Evolutionary conservation across 2,113 vertebrate genomes (phyloP).

Genomic region (Erpornis zantholeuca): DNA sequence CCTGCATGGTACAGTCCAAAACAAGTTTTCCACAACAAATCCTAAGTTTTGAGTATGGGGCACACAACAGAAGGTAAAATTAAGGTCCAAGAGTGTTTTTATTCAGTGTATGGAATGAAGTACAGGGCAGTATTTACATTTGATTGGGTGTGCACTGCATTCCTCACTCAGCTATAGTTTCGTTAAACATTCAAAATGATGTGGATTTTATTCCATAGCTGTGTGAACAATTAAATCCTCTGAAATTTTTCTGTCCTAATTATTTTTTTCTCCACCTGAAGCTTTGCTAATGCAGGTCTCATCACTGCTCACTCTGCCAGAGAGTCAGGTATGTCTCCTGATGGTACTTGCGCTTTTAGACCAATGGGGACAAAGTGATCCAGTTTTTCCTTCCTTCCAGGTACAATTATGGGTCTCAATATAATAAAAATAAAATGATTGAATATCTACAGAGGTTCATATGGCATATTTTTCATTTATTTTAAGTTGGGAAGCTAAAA

Average conservation of each 20-base stretch:
- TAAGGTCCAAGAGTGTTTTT: neutral
- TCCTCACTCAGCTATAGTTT: rapidly evolving
- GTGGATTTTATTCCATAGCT: neutral
- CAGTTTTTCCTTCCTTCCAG: constrained; percentile 69
- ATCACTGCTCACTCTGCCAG: neutral
- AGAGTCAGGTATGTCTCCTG: constrained; percentile 47
- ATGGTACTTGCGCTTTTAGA: constrained; percentile 63
- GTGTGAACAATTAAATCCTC: constrained; percentile 3
- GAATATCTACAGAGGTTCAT: constrained; percentile 39
- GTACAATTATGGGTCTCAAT: constrained; percentile 61
- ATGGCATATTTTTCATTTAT: constrained; percentile 60
- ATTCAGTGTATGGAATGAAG: neutral
- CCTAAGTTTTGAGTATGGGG: neutral
- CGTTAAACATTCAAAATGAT: neutral
- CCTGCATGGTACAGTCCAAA: neutral
- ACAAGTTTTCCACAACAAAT: neutral
- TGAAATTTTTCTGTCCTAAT: constrained; percentile 21
- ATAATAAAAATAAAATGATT: constrained; percentile 67
- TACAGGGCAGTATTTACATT: neutral
- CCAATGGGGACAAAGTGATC: constrained; percentile 66
- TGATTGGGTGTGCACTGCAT: too few relatives aligned
- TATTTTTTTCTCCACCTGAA: constrained; percentile 31
- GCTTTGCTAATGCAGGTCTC: constrained; percentile 25
- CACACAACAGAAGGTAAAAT: neutral
- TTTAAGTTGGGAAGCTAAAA: constrained; percentile 55